These are phyloP conservation scores for Elegia similella DNA, from an alignment of 2,888 invertebrate genomes.

Conservation along the genomic window DNA sequence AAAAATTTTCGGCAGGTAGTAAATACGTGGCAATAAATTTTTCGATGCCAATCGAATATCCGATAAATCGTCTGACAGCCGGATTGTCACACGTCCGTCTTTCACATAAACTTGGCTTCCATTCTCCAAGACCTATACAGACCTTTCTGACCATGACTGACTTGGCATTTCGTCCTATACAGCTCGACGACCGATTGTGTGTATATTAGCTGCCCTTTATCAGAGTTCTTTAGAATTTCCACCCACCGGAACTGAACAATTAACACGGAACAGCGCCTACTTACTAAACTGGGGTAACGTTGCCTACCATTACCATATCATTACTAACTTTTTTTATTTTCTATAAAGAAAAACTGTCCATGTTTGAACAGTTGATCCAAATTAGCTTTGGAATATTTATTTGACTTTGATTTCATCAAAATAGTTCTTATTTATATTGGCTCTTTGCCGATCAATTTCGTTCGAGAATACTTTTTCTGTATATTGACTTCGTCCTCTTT, in stretches of 20 bases:
- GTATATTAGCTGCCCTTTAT: slow-evolving; percentile 56
- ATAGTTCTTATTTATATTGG: slow-evolving; percentile 48
- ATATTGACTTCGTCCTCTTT: background rate
- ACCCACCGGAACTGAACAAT: slow-evolving; percentile 61
- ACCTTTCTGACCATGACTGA: slow-evolving; percentile 38
- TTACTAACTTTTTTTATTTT: slow-evolving; percentile 27
- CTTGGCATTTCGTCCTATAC: slow-evolving; percentile 43
- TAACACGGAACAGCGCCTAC: slow-evolving; percentile 54
- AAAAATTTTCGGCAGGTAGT: too few species aligned
- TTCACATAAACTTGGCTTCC: background rate
- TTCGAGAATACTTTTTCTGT: slow-evolving; percentile 28
- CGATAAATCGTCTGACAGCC: background rate
- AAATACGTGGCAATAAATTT: too few species aligned
- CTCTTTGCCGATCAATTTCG: slow-evolving; percentile 36
- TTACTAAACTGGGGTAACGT: slow-evolving; percentile 61
- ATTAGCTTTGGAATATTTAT: slow-evolving; percentile 37
- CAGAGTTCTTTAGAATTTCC: slow-evolving; percentile 42
- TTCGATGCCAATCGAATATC: background rate
- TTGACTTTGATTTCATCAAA: slow-evolving; percentile 36
- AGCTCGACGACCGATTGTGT: slow-evolving; percentile 51
- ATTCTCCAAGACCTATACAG: slow-evolving; percentile 27
- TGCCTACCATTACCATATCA: slow-evolving; percentile 54
- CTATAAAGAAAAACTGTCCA: slow-evolving; percentile 22
- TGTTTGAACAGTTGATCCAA: slow-evolving; percentile 28
- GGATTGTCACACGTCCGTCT: too few species aligned